Percentiles rank a stretch among this genome's conserved stretches.
Evolutionary conservation across 1,140 invertebrate species (phyloP).

Genomic region (Aphelenchoides avenae): DNA sequence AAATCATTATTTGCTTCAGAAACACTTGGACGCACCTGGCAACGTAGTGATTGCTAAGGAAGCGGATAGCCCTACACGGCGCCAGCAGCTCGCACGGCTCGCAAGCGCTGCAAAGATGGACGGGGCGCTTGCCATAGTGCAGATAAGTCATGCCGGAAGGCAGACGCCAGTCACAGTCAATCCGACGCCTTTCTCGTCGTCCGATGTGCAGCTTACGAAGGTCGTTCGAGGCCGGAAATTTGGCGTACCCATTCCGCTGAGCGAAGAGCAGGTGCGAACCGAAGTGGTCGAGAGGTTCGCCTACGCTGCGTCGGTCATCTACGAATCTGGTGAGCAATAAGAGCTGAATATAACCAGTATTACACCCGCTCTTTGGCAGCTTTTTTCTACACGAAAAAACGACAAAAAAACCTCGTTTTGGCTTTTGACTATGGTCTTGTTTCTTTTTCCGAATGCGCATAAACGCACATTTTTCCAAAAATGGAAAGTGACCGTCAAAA

Average conservation of each 20-base stretch:
- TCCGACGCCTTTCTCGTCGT: constrained; percentile 35
- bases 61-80: too few species aligned
- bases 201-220: constrained; percentile 31
- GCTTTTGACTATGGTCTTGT: constrained; percentile 8
- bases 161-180: constrained; percentile 38
- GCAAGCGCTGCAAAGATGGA: constrained; percentile 25
- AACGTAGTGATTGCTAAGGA: too few species aligned
- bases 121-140: constrained; percentile 26
- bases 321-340: constrained; percentile 35
- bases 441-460: constrained; percentile 9
- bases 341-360: constrained; percentile 43
- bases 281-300: constrained; percentile 38
- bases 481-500: too few species aligned
- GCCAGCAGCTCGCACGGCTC: too few species aligned
- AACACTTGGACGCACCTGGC: too few species aligned
- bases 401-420: background rate
- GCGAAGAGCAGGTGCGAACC: background rate
- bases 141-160: constrained; percentile 33
- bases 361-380: constrained; percentile 38
- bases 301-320: constrained; percentile 27
- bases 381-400: constrained; percentile 27
- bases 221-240: constrained; percentile 1
- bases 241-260: constrained; percentile 35
- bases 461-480: too few species aligned
- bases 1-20: too few species aligned